Evolutionary conservation across 2,888 invertebrate species (phyloP).

Genomic region (Dione vanillae): DNA sequence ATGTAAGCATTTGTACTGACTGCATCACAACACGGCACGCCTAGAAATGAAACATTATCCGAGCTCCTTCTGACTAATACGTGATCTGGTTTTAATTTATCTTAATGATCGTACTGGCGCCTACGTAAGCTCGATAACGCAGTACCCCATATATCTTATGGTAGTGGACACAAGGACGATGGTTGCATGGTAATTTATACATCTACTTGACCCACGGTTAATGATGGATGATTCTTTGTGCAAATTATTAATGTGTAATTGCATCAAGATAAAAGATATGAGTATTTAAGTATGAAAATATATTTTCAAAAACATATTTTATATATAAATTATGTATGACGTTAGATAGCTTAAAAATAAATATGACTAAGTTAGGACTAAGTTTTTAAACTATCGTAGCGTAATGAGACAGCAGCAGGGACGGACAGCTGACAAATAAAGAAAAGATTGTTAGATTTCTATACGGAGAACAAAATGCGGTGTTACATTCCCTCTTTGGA

Average conservation of each 20-base stretch:
- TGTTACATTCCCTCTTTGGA: too few species aligned
- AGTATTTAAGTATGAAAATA: not conserved
- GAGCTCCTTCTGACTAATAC: conserved; percentile 39
- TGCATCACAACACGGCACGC: conserved; percentile 18
- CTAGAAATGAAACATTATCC: conserved; percentile 30
- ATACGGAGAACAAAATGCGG: too few species aligned
- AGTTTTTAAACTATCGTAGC: not conserved
- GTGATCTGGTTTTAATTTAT: conserved; percentile 67
- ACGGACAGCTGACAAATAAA: too few species aligned
- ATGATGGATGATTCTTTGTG: conserved; percentile 32
- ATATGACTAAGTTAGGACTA: too few species aligned
- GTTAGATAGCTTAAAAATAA: not conserved
- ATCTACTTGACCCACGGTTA: conserved; percentile 19
- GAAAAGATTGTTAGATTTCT: too few species aligned
- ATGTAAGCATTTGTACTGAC: not conserved
- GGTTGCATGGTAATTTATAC: conserved; percentile 16
- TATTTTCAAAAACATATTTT: not conserved
- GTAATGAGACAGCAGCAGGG: not conserved
- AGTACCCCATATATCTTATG: conserved; percentile 18
- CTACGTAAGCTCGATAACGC: conserved; percentile 39
- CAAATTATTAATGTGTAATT: conserved; percentile 26
- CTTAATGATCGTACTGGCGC: conserved; percentile 60
- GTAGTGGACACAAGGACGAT: conserved; percentile 1
- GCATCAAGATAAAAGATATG: not conserved
- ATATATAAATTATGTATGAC: not conserved